Evolutionary conservation across 1,140 invertebrate species (phyloP), one percentile per base, ranked within the genome.

Genomic region (Oreohelix idahoensis): DNA sequence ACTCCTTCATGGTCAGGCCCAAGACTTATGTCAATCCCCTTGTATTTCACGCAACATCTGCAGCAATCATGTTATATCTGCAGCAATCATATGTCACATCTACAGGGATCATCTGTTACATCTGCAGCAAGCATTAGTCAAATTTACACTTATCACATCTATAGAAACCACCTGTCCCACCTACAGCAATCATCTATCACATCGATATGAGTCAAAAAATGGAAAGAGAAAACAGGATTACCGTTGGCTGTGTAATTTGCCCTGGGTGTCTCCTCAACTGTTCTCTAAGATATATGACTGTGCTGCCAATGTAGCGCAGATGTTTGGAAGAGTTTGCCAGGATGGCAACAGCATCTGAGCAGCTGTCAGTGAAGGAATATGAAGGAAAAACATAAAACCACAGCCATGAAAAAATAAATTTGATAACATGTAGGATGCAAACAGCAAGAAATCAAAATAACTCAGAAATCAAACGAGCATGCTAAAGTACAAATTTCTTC

Each of bases 271-370:
- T 74, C 58, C 90, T 87, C 23, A 94, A 86, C 84, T 93, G 92
- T 58, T 92, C 91, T 70, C 88, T 84, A 32, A 93, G 86, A 78
- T 93, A 93, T 15, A 87, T 90, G 4, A 93, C 84, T 20, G 91
- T 92, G 63, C 89, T 92, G 74, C 86, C 81, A 51, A 94, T 92
- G 89, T 93, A 93, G 23, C 90, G 89, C 15, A 89, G 86, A 80
- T 94, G 93, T 79, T 90, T 93, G 32, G 90, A 90, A 29, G 93
- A 89, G 83, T 93, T 93, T 17, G 88, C 89, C 42, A 93, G 86
- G 83, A 93, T 91, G 4, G 92, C 90, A n/a, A 91, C 88, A 45
- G 92, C 91, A 87, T 93, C 93, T 42, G 91, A 88, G 88, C 92
- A 92, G 29, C 93, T 93, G 86, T 26, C 86, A 89, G 42, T 45